Evolutionary conservation across 2,888 invertebrate genomes (phyloP), one percentile per base, ranked within the genome.

Genomic region (Synergus itoensis): DNA sequence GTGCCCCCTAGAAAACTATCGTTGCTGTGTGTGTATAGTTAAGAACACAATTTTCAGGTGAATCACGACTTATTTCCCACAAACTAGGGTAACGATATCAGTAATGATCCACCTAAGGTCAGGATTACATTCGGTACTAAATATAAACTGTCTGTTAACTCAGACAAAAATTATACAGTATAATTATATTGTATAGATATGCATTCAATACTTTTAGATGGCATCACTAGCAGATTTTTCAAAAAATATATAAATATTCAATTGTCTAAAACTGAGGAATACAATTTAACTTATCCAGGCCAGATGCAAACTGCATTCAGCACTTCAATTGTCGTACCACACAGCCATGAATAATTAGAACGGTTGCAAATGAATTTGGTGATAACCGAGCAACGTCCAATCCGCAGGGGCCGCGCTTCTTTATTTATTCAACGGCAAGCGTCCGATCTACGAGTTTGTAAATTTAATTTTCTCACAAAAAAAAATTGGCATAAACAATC

Each of bases 291-390:
- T 40, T 80, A 82, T 81, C 79, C 79, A 78, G 73, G 63, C 78
- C 45, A 81, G 83, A 81, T 81, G 78, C 81, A 83, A 77, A 82
- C 81, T 83, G 79, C 77, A 81, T 83, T 84, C 83, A 81, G 81
- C 80, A 84, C 82, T 84, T 88, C 86, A 88, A 88, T 88, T 86
- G 86, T 82, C 86, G 87, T 86, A 86, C 86, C 86, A 87, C 85
- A 87, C 85, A 83, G 81, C 78, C 87, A 89, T 90, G 89, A 91
- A 90, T 91, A 90, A 91, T 91, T 90, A 89, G 86, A 83, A 86
- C 85, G 88, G 87, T 86, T 87, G 88, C 90, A 88, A 89, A 89
- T 89, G 88, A 91, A 90, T 90, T 90, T 88, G 88, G 86, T 87
- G 89, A 89, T 89, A 89, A 88, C 88, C 86, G 87, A 81, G 81